Percentiles rank a stretch among this genome's conserved stretches.
Conservation (phyloP, 30 jellyfish, hydroid and myxozoan genomes). For the Aurelia coerulea region DNA sequence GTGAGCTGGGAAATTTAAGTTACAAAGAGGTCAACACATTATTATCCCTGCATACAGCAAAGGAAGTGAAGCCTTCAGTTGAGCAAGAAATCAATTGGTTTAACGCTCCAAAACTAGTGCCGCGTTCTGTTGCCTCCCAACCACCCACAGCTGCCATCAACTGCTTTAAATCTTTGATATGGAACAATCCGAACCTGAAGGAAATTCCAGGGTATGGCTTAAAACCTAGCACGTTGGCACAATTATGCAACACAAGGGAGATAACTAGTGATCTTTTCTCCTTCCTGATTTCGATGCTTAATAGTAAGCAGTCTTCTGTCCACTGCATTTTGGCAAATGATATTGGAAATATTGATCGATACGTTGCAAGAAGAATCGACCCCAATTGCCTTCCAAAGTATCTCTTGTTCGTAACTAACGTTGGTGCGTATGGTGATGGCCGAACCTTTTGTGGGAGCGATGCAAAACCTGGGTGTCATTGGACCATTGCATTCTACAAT, state of each 20-base stretch:
- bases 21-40: background rate
- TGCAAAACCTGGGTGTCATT: background rate
- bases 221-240: background rate
- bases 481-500: background rate
- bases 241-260: background rate
- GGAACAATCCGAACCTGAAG: background rate
- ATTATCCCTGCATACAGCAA: background rate
- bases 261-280: background rate
- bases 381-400: background rate
- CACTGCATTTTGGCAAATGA: background rate
- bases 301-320: background rate
- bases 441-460: background rate
- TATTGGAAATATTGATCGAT: background rate
- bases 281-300: background rate
- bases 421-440: background rate
- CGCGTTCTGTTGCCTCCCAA: no score
- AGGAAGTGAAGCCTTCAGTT: background rate
- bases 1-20: background rate
- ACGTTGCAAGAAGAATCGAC: background rate
- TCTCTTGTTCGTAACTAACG: background rate
- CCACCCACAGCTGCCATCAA: background rate
- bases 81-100: conserved; percentile 7
- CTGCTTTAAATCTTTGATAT: background rate
- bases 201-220: background rate
- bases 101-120: background rate